Base-by-base conservation (phyloP, 1,140 invertebrate genomes). In the Gryon sp. region DNA sequence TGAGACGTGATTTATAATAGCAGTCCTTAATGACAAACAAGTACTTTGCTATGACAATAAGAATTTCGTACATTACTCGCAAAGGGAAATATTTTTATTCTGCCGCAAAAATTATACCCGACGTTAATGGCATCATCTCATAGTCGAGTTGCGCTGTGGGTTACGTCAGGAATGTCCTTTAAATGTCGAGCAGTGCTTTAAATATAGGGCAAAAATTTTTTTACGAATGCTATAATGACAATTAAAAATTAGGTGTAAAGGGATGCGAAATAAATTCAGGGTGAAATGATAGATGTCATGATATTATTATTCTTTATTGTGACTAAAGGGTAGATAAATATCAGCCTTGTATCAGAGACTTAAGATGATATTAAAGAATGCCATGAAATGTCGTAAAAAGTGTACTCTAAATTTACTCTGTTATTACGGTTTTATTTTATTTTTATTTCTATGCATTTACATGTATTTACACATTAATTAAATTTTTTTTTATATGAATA, bases 151-250 rank as follows among this genome's bases (percentile, higher is more conserved):
- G 41, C 38, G 55, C 48, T 52, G 43, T 60, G 74, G 66, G 45
- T 66, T 69, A 59, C 69, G 59, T 69, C 63, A 70, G 63, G 55
- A 66, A 48, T 82, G 79, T 80, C 78, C 79, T 82, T 83, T 85
- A 84, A 85, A 84, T 80, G 82, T 82, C 78, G 76, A 16, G 12
- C 41, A 57, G 57, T 20, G 43, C 36, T 57, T 74, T 72, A 38
- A 59, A 78, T 78, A 43, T 78, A 45, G 76, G 48, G 30, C 76
- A 34, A 57, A 78, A 57, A 57, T 63, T 57, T 38, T 48, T 28
- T 62, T 63, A 63, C 34, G 40, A 22, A 63, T 68, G 46, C 48
- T 57, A 26, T 57, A 30, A 68, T 57, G 36, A 20, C 68, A 72
- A 73, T 73, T 68, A 73, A 73, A 73, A 78, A 78, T 73, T 60